Evolutionary conservation across 2,888 invertebrate species (phyloP).

Genomic region (Eristalis tenax): DNA sequence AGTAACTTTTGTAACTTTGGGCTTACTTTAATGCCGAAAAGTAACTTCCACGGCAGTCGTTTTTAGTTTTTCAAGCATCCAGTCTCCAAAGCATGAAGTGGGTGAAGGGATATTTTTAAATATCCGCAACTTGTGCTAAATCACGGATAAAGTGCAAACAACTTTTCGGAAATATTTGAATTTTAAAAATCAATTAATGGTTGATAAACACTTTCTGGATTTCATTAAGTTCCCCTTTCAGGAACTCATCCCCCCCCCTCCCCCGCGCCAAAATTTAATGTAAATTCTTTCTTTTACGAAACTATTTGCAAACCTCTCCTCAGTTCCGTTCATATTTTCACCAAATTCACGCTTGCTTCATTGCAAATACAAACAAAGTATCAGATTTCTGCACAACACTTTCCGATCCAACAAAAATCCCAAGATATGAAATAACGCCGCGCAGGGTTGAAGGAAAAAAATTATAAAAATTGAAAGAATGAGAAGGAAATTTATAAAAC

Average conservation of each 20-base stretch:
- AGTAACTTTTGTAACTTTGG: no score
- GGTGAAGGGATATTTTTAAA: no score
- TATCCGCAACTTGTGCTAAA: no score
- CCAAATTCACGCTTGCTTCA: background rate
- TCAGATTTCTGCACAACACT: background rate
- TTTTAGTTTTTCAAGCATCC: no score
- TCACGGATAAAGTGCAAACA: no score
- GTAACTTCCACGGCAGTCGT: no score
- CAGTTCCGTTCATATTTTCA: background rate
- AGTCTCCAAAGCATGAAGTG: no score
- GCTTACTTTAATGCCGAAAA: no score
- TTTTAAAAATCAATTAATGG: no score
- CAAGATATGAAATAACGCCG: background rate
- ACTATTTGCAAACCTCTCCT: background rate
- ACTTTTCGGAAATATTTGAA: no score
- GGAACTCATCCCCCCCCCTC: background rate
- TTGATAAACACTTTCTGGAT: no score
- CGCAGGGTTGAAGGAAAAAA: background rate
- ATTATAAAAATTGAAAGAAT: slow-evolving; percentile 20
- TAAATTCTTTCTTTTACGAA: background rate
- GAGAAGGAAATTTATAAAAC: slow-evolving; percentile 25
- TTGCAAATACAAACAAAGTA: background rate
- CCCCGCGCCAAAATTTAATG: background rate
- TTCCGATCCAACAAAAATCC: background rate
- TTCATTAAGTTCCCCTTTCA: background rate